Evolutionary conservation across 2,113 vertebrate species (phyloP), one percentile per base, ranked within the genome.

Genomic region (Jacana jacana): DNA sequence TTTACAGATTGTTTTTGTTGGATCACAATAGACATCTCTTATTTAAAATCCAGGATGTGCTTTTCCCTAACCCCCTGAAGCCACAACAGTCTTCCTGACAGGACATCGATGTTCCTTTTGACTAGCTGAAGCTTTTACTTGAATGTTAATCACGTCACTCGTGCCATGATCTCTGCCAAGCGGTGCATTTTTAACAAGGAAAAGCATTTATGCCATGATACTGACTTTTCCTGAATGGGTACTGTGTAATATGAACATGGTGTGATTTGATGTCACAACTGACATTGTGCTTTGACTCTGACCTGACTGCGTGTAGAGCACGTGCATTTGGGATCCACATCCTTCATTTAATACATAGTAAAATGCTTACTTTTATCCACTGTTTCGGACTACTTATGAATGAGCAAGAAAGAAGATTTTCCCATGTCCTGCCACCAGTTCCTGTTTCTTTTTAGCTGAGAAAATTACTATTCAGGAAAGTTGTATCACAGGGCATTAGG

Each of bases 111-210:
- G 71, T 84, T 96, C 51, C 52, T 93, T 91, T 57, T 90, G 82
- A 88, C 80, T 72, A 57, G 11, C 12, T 39, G 75, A 63, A 91
- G 46, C 86, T 96, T 93, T 92, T 96, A 92, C 84, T 94, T 96
- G 93, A 91, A 72, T 91, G 63, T 75, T 91, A 55, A 93, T 90
- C 75, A 31, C 8, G 6, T 94, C 81, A 49, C 66, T 95, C 37
- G 9, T 86, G 79, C 81, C 49, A 5, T 30, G 75, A 86, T 81
- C 81, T 54, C 40, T 97, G 58, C 63, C 85, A 57, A 96, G 57
- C 24, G 54, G 87, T 54, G 30, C 73, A 49, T 94, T 93, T 96
- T 89, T 51, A 90, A 69, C 68, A 51, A 60, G 86, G 63, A 93
- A 76, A 80, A 73, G 2, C 39, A 65, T 97, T 86, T 77, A 35